Percentiles rank a stretch among this genome's conserved stretches.
These are phyloP conservation scores for Micromesistius poutassou DNA, from an alignment of 2,797 vertebrate genomes.

Conservation along the genomic window DNA sequence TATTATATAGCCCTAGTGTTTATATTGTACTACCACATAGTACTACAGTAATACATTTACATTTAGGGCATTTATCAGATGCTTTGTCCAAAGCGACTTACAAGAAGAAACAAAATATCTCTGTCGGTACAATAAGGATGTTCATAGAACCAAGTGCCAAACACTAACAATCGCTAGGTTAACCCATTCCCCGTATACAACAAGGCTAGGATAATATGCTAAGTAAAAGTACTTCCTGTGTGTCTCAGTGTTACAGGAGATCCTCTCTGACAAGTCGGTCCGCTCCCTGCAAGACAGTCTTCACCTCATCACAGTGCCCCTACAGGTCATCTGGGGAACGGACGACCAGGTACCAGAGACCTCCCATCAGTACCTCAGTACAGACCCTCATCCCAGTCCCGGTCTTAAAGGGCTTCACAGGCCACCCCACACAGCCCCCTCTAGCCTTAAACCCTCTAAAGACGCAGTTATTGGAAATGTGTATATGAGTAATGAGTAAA, in stretches of 20 bases:
- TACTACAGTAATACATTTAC: conserved; percentile 69
- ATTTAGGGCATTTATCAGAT: no score
- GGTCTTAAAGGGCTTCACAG: background rate
- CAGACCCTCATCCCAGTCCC: background rate
- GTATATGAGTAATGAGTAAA: no score
- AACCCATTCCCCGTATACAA: no score
- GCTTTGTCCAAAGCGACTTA: conserved; percentile 40
- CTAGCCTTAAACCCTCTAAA: no score
- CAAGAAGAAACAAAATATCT: no score
- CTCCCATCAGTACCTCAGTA: background rate
- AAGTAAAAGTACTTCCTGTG: conserved; percentile 74
- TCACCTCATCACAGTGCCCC: conserved; percentile 80
- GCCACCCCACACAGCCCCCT: no score
- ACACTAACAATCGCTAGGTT: no score
- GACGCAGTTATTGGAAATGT: no score
- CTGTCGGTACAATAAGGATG: no score
- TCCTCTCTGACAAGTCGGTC: conserved; percentile 79
- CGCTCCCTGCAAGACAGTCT: conserved; percentile 82
- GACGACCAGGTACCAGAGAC: conserved; percentile 83
- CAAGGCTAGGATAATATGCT: no score
- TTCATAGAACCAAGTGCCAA: no score
- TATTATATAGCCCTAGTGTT: background rate
- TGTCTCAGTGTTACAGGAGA: conserved; percentile 60
- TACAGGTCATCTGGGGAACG: conserved; percentile 94
- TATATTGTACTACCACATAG: conserved; percentile 36